Evolutionary conservation across 2,113 vertebrate genomes (phyloP), one percentile per base, ranked within the genome.

Genomic region (Salvelinus sp.): DNA sequence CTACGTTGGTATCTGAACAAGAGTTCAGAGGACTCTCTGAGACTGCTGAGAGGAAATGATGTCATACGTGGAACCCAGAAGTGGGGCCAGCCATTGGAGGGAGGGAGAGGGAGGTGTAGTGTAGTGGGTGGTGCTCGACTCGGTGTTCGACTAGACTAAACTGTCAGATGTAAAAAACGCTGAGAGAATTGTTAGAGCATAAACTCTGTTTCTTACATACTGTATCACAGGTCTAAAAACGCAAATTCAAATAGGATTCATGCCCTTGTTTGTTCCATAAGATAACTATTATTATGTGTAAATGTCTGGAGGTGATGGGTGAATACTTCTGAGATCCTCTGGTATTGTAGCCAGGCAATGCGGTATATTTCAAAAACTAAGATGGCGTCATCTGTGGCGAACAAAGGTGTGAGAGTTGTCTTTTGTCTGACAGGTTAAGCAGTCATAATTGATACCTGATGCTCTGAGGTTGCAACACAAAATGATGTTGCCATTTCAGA

Each of bases 1-100:
- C 13, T 23, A 57, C 50, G 54, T 14, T 6, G 54, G 69, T 60
- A 16, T n/a, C 27, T 16, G 30, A 27, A 54, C 18, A 68, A 30
- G 63, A 57, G 23, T 76, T 72, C 54, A n/a, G 30, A 62, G 75
- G 47, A 33, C 63, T 57, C 23, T 54, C 22, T 44, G 38, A 63
- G 12, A 74, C 44, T 14, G 3, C 50, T 57, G 23, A 38, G 54
- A 68, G 60, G 69, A 58, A 25, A 33, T 67, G 68, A 65, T 16
- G 33, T 77, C 75, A 65, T 54, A 14, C 44, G 54, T 54, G 58
- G 50, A 71, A 71, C 58, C 44, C 60, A 66, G 38, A 33, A 70
- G 47, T 44, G 33, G 67, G 33, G 60, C 23, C 9, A 70, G 12
- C 16, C 33, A 70, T 44, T 64, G 44, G 38, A 62, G 69, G 47